These are phyloP conservation scores for Melikaiella ostensackeni DNA, from an alignment of 2,888 invertebrate species.

Conservation along the genomic window DNA sequence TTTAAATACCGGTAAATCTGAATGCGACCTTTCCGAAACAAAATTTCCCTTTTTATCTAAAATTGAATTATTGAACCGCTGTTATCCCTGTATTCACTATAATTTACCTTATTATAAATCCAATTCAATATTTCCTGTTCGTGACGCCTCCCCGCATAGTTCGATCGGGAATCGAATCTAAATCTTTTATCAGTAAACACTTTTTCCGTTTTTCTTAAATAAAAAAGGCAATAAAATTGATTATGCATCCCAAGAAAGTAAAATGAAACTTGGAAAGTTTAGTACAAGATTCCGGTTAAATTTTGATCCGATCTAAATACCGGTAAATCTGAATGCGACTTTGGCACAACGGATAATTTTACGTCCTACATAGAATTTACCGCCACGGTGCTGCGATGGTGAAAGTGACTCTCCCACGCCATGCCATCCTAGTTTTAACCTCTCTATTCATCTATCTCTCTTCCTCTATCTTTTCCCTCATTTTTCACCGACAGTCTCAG, in stretches of 20 bases:
- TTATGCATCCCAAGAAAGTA: neutral
- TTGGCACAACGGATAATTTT: conserved; percentile 43
- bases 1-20: conserved; percentile 36
- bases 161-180: too few relatives aligned
- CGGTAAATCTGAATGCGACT: conserved; percentile 37
- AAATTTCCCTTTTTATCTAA: too few relatives aligned
- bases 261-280: conserved; percentile 23
- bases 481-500: conserved; percentile 10
- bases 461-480: conserved; percentile 40
- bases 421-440: conserved; percentile 51
- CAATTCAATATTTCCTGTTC: too few relatives aligned
- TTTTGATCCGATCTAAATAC: conserved; percentile 26
- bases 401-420: conserved; percentile 59
- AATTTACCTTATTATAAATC: neutral
- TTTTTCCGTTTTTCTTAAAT: too few relatives aligned
- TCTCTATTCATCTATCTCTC: conserved; percentile 42
- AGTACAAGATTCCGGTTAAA: neutral
- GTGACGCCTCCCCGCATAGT: too few relatives aligned
- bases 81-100: neutral
- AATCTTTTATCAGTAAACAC: too few relatives aligned
- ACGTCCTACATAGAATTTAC: conserved; percentile 51
- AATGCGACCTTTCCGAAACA: conserved; percentile 34
- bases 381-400: conserved; percentile 50
- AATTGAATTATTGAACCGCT: too few relatives aligned
- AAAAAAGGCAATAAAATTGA: neutral